These are phyloP conservation scores for Struthidea cinerea DNA, from an alignment of 2,113 vertebrate species.

Conservation along the genomic window DNA sequence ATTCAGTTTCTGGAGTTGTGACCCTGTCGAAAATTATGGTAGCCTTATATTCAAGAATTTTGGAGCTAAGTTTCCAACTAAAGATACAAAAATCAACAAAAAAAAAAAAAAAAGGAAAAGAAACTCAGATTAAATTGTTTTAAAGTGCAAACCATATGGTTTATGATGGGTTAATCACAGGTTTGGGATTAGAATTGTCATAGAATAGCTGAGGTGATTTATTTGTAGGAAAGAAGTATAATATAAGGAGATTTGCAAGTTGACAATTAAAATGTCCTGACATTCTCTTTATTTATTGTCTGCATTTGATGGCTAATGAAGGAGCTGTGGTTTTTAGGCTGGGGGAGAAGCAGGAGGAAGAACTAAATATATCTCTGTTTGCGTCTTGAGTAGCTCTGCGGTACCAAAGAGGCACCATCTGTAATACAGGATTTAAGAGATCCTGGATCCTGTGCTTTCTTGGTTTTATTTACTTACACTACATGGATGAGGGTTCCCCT, in stretches of 20 bases:
- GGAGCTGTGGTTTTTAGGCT: not conserved
- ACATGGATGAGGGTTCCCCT: not conserved
- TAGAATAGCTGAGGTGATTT: not conserved
- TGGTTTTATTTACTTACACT: not conserved
- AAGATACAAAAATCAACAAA: not conserved
- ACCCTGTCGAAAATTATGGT: not conserved
- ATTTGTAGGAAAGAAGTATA: not conserved
- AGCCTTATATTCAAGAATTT: not conserved
- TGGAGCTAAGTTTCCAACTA: not conserved
- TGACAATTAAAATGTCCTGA: not conserved
- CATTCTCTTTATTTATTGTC: not conserved
- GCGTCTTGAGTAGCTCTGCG: not conserved
- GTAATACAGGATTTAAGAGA: not conserved
- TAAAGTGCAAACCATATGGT: not conserved
- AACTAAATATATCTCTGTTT: not conserved
- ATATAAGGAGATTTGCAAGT: not conserved
- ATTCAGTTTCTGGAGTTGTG: not conserved
- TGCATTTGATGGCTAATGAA: not conserved
- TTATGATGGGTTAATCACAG: not conserved
- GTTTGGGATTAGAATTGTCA: not conserved
- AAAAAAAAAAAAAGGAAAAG: not conserved
- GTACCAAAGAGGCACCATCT: not conserved
- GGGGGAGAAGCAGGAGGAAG: not conserved
- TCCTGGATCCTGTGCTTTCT: not conserved
- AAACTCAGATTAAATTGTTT: not conserved